Evolutionary conservation across 2,888 invertebrate genomes (phyloP), one percentile per base, ranked within the genome.

Genomic region (Rotaria magnacalcarata): DNA sequence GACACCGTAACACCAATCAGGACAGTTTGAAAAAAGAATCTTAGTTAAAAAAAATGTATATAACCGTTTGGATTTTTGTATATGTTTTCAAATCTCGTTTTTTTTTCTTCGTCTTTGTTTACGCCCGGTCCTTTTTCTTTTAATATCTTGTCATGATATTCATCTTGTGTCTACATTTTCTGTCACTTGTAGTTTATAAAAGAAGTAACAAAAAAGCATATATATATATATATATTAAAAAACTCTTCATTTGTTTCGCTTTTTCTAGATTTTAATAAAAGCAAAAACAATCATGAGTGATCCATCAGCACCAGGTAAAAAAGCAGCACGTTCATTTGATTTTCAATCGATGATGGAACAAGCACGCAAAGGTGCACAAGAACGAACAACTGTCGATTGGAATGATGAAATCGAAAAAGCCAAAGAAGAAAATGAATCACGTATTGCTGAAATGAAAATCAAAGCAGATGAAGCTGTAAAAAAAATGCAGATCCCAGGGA

Each of bases 241-340:
- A 67, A 0, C 16, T 67, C 2, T 67, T 67, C 1, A 7, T 67
- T 41, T 67, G 34, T 19, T 41, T 67, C 19, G 4, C 8, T 14
- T 67, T 67, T 67, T 41, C 34, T 67, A 34, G 67, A 34, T 67
- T 67, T 67, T 67, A 21, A 21, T 56, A 7, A 4, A 24, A 34
- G 7, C 14, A 14, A 34, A 19, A 7, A 67, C 34, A 16, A 34
- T 67, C 34, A 80, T 80, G 80, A 5, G 34, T 16, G 80, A 80
- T 47, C 11, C 80, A n/a, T 10, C 43, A 24, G 47, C 24, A n/a
- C 3, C 43, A 10, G 10, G 0, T n/a, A 84, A 88, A 0, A 95
- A 95, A 88, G 96, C 95, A 90, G 95, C 96, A 0, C 94, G 95
- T 90, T 93, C 94, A 24, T 95, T 96, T 90, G 94, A 96, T 89